Conservation (phyloP, 2,888 invertebrate genomes). For the Nephrotoma appendiculata region DNA sequence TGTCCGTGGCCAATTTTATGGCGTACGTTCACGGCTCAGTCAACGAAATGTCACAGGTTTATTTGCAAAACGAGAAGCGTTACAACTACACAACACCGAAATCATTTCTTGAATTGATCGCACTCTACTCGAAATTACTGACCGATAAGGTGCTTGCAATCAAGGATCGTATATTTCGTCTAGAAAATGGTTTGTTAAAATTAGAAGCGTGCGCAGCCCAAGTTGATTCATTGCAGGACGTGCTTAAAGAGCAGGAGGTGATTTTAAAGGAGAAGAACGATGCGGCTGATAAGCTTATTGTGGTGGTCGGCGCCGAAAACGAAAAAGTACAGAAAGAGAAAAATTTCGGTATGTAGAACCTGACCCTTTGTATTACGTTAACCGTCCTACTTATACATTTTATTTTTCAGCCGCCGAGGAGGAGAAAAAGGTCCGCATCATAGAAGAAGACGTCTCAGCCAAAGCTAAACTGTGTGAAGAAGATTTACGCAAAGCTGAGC, state of each 20-base stretch:
- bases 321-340: conserved; percentile 83
- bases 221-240: conserved; percentile 67
- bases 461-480: conserved; percentile 76
- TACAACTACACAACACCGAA: conserved; percentile 96
- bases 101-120: conserved; percentile 85
- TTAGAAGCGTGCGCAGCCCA: conserved; percentile 73
- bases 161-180: conserved; percentile 56
- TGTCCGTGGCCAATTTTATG: conserved; percentile 72
- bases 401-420: conserved; percentile 52
- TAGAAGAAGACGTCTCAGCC: conserved; percentile 74
- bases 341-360: conserved; percentile 41
- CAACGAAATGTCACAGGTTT: conserved; percentile 67
- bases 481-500: conserved; percentile 83
- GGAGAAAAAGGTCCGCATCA: conserved; percentile 77
- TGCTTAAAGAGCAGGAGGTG: conserved; percentile 57
- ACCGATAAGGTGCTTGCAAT: conserved; percentile 52
- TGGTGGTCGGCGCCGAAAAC: conserved; percentile 76
- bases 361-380: conserved; percentile 8
- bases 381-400: neutral
- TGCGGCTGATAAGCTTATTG: conserved; percentile 76
- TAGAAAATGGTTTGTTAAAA: conserved; percentile 81
- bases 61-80: conserved; percentile 69
- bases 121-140: conserved; percentile 59
- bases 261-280: conserved; percentile 77
- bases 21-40: conserved; percentile 79